A percentile compares a stretch with the other conserved stretches of the same genome.
These are phyloP conservation scores for Acrobasis repandana DNA, from an alignment of 2,888 invertebrate species.

Conservation along the genomic window DNA sequence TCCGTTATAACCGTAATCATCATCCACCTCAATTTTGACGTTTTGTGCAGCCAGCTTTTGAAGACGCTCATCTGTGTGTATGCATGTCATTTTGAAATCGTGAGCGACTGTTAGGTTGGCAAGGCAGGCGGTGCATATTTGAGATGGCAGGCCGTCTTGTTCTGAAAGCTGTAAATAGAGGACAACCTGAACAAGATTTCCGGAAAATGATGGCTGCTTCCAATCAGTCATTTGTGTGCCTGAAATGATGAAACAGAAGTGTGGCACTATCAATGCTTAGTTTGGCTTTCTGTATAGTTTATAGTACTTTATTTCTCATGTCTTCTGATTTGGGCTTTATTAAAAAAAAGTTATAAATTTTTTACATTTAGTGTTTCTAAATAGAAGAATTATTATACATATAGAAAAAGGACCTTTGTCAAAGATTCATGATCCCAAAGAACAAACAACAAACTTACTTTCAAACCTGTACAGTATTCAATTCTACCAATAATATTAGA, in stretches of 20 bases:
- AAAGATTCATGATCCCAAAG: background rate
- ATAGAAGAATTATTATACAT: too few species aligned
- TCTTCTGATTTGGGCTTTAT: too few species aligned
- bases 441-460: conserved; percentile 39
- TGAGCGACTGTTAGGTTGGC: conserved; percentile 43
- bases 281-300: too few species aligned
- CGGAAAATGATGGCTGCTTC: too few species aligned
- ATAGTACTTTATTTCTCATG: too few species aligned
- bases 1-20: conserved; percentile 25
- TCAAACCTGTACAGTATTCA: conserved; percentile 55
- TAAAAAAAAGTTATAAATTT: too few species aligned
- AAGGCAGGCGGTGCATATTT: conserved; percentile 48
- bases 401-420: background rate
- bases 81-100: conserved; percentile 51
- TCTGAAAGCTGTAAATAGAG: conserved; percentile 37
- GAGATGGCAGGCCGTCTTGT: conserved; percentile 43
- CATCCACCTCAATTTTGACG: conserved; percentile 39
- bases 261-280: too few species aligned
- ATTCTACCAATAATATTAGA: conserved; percentile 44
- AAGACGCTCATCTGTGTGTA: conserved; percentile 44
- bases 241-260: too few species aligned
- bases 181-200: too few species aligned
- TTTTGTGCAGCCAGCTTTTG: conserved; percentile 31
- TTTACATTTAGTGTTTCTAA: too few species aligned
- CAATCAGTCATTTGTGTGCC: too few species aligned